Conservation (phyloP, 2,888 invertebrate species). For the Xanthia icteritia region DNA sequence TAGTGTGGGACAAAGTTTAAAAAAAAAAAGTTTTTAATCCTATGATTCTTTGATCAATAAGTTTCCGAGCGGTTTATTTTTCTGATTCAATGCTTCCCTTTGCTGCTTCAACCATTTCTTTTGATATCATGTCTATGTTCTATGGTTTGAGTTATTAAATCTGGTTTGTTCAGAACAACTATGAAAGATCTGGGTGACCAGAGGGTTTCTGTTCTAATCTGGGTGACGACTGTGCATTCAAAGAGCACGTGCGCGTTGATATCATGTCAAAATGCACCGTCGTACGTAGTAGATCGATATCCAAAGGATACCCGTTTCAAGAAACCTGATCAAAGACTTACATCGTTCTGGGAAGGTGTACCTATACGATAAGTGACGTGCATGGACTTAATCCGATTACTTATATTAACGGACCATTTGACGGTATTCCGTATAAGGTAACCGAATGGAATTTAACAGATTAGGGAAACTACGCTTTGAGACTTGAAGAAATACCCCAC, state of each 20-base stretch:
- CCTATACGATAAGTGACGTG: constrained; percentile 30
- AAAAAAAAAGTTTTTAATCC: not conserved
- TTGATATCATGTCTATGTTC: not conserved
- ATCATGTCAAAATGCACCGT: not conserved
- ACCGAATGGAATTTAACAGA: constrained; percentile 12
- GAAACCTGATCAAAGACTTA: constrained; percentile 54
- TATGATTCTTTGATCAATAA: not conserved
- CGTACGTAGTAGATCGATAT: not conserved
- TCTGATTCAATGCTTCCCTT: constrained; percentile 24
- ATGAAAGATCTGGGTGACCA: too few relatives aligned
- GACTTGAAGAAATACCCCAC: not conserved
- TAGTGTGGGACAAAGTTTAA: too few relatives aligned
- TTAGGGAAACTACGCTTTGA: not conserved
- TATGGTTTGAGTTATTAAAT: too few relatives aligned
- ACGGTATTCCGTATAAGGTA: constrained; percentile 42
- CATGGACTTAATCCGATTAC: constrained; percentile 51
- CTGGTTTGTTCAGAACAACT: too few relatives aligned
- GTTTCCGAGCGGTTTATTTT: constrained; percentile 37
- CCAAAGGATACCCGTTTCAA: constrained; percentile 16
- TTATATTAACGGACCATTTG: constrained; percentile 32
- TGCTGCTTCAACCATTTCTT: constrained; percentile 13
- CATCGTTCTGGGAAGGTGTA: constrained; percentile 28
- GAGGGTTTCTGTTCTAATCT: too few relatives aligned
- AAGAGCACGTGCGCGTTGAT: not conserved
- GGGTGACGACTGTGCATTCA: too few relatives aligned